Conservation (phyloP, 1,140 invertebrate species). For the Bombus waltoni region DNA sequence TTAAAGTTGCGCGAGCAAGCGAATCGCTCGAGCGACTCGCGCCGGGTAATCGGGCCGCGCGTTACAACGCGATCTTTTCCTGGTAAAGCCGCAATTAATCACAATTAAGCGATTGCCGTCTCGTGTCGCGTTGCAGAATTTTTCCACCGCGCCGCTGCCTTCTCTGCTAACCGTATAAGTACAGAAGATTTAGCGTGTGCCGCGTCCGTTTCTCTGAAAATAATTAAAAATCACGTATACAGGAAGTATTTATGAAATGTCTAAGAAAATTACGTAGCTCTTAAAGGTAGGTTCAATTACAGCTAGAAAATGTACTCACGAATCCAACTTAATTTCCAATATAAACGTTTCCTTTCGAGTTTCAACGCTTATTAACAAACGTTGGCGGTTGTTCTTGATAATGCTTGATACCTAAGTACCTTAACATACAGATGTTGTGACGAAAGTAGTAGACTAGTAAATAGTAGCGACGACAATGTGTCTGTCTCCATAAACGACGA, state of each 20-base stretch:
- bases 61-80: conserved; percentile 37
- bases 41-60: conserved; percentile 9
- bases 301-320: not conserved
- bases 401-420: not conserved
- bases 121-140: conserved; percentile 2
- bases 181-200: not conserved
- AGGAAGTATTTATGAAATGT: not conserved
- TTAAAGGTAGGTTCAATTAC: not conserved
- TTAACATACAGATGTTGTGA: not conserved
- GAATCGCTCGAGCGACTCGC: not conserved
- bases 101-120: conserved; percentile 40
- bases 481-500: too few species aligned
- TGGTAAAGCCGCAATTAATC: conserved; percentile 33
- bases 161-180: not conserved
- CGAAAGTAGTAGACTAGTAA: not conserved
- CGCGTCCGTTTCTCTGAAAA: conserved; percentile 6
- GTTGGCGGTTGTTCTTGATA: not conserved
- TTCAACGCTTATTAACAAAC: too few species aligned
- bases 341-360: too few species aligned
- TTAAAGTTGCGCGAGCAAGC: conserved; percentile 20
- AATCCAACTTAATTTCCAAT: too few species aligned
- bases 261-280: not conserved
- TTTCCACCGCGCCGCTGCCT: not conserved
- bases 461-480: too few species aligned
- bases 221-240: conserved; percentile 7